These are phyloP conservation scores for Lasioglossum malachurum DNA, from an alignment of 2,888 invertebrate genomes.

Conservation along the genomic window DNA sequence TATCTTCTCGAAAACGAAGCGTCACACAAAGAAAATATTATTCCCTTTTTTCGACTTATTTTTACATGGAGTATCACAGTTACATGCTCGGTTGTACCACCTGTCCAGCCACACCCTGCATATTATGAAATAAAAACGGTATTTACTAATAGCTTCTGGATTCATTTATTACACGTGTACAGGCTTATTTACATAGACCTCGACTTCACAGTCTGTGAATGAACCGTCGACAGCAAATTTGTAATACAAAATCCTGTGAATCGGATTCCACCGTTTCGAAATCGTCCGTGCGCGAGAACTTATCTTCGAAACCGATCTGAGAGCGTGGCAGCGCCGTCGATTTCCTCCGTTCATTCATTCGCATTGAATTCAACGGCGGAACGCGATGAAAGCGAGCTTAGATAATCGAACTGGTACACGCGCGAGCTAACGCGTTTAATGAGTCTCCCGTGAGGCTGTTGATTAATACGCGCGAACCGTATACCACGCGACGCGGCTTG, in stretches of 20 bases:
- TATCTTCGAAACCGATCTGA: conserved; percentile 16
- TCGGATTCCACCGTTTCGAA: conserved; percentile 30
- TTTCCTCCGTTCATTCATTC: conserved; percentile 23
- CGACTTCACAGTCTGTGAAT: not conserved
- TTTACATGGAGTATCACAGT: too few species aligned
- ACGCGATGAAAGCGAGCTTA: conserved; percentile 24
- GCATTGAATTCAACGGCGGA: conserved; percentile 33
- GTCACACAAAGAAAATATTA: too few species aligned
- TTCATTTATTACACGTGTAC: not conserved
- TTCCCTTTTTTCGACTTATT: too few species aligned
- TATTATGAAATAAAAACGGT: too few species aligned
- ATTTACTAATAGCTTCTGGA: too few species aligned
- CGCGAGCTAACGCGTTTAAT: conserved; percentile 23
- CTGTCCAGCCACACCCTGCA: too few species aligned
- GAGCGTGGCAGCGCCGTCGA: not conserved
- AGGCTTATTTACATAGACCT: not conserved
- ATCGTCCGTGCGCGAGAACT: not conserved
- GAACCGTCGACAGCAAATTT: not conserved
- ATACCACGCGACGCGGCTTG: not conserved
- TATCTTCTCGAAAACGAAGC: too few species aligned
- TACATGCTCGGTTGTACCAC: too few species aligned
- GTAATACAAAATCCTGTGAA: not conserved
- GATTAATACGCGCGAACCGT: conserved; percentile 12
- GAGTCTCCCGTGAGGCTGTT: conserved; percentile 8
- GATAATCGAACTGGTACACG: conserved; percentile 25